Evolutionary conservation across 2,797 vertebrate species (phyloP), one percentile per base, ranked within the genome.

Genomic region (Lutjanus campechanus): DNA sequence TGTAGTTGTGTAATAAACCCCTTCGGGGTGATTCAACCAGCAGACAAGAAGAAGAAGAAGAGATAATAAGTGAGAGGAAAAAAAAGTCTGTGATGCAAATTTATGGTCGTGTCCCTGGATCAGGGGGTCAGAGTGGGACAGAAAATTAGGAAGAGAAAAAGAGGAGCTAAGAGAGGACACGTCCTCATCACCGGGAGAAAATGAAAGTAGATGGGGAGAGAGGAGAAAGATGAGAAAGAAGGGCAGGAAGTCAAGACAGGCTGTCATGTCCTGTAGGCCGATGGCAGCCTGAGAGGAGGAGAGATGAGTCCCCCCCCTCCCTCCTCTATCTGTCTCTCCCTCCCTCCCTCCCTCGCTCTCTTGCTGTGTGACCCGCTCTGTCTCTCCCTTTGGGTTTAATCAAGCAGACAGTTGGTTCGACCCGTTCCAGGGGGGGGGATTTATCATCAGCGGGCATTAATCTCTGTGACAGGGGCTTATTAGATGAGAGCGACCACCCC

Each of bases 391-490:
- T 81, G 81, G 88, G 74, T 88, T 89, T 89, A 91, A 90, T 92
- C 89, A 89, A 85, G 81, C 82, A 62, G 86, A 88, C 84, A 81
- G 77, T 89, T 87, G 88, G 84, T 88, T 69, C 10, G 56, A 87
- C 77, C 91, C 69, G 29, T 78, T 82, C 69, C 11, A 16, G 50
- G 82, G 83, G 79, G 83, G 77, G 76, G 67, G 76, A 46, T 76
- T 85, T 63, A 77, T 88, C 84, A 81, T 84, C 87, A 81, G 80
- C 56, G 36, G 88, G 79, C 81, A 83, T 90, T 91, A 88, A 92
- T 90, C 88, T 88, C 80, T 83, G 80, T 93, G 89, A 94, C 90
- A 90, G 91, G 75, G 85, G 79, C 43, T 91, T 85, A 93, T 92
- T 90, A 84, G 86, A 89, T 81, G 85, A 87, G 88, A 76, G 81